Evolutionary conservation across 2,888 invertebrate genomes (phyloP).

Genomic region (Peribatodes rhomboidaria): DNA sequence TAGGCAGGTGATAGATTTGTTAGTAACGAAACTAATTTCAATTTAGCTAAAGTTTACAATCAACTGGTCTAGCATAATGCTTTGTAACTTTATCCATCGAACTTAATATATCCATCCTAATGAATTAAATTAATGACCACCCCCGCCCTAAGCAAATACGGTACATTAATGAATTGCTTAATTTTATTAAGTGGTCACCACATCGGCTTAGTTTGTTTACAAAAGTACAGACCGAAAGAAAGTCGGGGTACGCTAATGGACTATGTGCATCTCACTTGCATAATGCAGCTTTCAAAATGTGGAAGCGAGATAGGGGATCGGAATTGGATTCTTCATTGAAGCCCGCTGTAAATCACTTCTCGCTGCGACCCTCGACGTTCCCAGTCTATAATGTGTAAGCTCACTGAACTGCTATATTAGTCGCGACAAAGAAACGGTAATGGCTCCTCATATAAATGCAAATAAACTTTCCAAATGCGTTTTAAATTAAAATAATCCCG

Average conservation of each 20-base stretch:
- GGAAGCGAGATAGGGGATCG: slow-evolving; percentile 37
- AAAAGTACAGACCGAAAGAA: slow-evolving; percentile 41
- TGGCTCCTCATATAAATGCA: slow-evolving; percentile 80
- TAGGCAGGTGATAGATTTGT: slow-evolving; percentile 20
- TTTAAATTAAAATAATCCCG: slow-evolving; percentile 84
- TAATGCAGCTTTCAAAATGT: slow-evolving; percentile 18
- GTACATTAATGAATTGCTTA: slow-evolving; percentile 80
- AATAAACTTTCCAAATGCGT: slow-evolving; percentile 82
- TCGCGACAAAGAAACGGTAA: slow-evolving; percentile 79
- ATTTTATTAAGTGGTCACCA: slow-evolving; percentile 81
- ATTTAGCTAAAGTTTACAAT: slow-evolving; percentile 14
- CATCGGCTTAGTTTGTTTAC: slow-evolving; percentile 68
- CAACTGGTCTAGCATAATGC: slow-evolving; percentile 16
- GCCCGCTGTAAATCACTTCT: slow-evolving; percentile 48
- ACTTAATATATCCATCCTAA: slow-evolving; percentile 52
- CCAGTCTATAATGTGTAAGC: slow-evolving; percentile 63
- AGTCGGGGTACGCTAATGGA: slow-evolving; percentile 36
- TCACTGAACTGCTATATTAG: slow-evolving; percentile 76
- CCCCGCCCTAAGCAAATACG: slow-evolving; percentile 72
- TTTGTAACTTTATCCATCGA: slow-evolving; percentile 37
- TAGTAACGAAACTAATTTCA: background rate
- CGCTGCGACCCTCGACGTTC: slow-evolving; percentile 50
- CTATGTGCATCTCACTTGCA: slow-evolving; percentile 40
- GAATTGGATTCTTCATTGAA: slow-evolving; percentile 45
- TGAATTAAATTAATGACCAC: slow-evolving; percentile 51